Percentiles rank a stretch among this genome's conserved stretches.
Conservation (phyloP, 2,888 invertebrate species). For the Ecliptopera silaceata region DNA sequence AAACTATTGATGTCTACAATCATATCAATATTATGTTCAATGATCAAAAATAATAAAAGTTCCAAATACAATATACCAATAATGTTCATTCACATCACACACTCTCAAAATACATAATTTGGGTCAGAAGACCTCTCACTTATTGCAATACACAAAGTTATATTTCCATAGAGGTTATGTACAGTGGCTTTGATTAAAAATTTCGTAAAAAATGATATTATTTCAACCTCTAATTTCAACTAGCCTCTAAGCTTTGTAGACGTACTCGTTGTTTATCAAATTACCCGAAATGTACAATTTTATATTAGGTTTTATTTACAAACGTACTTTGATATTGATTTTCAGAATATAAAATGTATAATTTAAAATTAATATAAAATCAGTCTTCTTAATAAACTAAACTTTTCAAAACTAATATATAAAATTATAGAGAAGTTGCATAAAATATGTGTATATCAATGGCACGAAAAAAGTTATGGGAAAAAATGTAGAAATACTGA, state of each 20-base stretch:
- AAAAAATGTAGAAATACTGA: background rate
- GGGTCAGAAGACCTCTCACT: conserved; percentile 42
- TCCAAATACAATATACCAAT: background rate
- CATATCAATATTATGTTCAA: too few relatives aligned
- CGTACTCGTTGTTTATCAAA: conserved; percentile 64
- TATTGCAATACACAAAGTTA: conserved; percentile 41
- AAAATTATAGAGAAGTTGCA: too few relatives aligned
- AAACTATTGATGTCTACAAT: too few relatives aligned
- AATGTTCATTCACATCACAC: conserved; percentile 7
- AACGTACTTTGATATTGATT: conserved; percentile 31
- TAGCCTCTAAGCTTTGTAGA: conserved; percentile 40
- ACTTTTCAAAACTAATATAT: conserved; percentile 11
- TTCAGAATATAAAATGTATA: conserved; percentile 42
- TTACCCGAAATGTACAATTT: conserved; percentile 61
- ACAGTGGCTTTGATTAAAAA: conserved; percentile 25
- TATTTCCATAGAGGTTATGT: conserved; percentile 12
- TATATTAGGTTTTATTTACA: conserved; percentile 45
- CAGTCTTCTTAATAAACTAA: conserved; percentile 43
- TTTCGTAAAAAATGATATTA: conserved; percentile 34
- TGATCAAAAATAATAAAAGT: background rate
- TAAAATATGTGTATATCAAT: background rate
- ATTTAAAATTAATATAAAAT: conserved; percentile 41
- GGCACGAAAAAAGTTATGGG: background rate
- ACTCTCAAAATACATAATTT: conserved; percentile 27
- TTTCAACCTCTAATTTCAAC: conserved; percentile 16